A percentile compares a stretch with the other conserved stretches of the same genome.
These are phyloP conservation scores for Oscheius sp. DNA, from an alignment of 2,888 invertebrate species.

Conservation along the genomic window DNA sequence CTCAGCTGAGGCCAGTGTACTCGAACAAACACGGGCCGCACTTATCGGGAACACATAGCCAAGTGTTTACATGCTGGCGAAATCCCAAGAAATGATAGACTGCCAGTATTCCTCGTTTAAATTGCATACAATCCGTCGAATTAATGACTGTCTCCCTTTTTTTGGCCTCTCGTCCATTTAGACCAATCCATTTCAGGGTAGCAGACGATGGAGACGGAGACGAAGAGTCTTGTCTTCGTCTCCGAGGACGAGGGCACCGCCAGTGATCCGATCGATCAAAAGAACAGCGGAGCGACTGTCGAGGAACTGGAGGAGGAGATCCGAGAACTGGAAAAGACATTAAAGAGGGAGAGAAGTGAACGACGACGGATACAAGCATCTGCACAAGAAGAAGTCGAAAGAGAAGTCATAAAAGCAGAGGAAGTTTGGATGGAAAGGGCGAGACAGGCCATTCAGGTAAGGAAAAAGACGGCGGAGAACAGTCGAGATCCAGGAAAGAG, in stretches of 20 bases:
- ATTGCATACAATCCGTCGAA: not conserved
- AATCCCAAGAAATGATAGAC: too few species aligned
- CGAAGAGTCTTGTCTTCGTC: constrained; percentile 16
- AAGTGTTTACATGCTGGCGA: constrained; percentile 8
- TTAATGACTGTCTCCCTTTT: not conserved
- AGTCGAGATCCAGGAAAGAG: constrained; percentile 40
- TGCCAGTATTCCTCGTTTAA: not conserved
- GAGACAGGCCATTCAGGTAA: constrained; percentile 37
- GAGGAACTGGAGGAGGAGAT: constrained; percentile 37
- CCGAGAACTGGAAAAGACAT: constrained; percentile 40
- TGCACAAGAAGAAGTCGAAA: constrained; percentile 51
- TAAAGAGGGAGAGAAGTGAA: constrained; percentile 44
- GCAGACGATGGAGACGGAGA: constrained; percentile 6
- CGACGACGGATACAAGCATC: constrained; percentile 19
- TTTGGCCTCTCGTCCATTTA: not conserved
- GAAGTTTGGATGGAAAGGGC: constrained; percentile 58
- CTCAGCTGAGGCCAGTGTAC: not conserved
- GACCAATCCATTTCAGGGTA: too few species aligned
- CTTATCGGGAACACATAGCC: constrained; percentile 15
- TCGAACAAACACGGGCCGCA: not conserved
- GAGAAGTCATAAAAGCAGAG: constrained; percentile 51
- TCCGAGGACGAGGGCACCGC: constrained; percentile 30
- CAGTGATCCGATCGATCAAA: constrained; percentile 9
- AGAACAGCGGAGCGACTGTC: constrained; percentile 19
- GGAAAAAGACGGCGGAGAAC: not conserved